Conservation (phyloP, 1,140 invertebrate species). For the Rhagoletis pomonella region DNA sequence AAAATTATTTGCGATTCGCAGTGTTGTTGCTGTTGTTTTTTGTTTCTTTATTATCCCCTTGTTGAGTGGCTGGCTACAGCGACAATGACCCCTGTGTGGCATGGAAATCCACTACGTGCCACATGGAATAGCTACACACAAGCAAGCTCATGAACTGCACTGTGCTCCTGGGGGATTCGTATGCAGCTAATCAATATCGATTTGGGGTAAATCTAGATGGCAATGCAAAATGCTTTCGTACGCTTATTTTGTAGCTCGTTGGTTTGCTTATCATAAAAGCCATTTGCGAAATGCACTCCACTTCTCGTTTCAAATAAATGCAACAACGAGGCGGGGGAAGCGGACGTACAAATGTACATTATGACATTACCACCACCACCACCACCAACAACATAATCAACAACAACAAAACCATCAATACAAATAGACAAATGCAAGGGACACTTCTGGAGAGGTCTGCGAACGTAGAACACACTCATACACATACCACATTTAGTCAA, state of each 20-base stretch:
- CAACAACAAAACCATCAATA: not conserved
- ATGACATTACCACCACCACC: not conserved
- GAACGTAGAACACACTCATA: too few relatives aligned
- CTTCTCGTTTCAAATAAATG: not conserved
- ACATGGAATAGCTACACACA: not conserved
- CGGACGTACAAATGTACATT: not conserved
- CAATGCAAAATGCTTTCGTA: not conserved
- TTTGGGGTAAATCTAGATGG: conserved; percentile 43
- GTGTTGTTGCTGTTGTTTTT: not conserved
- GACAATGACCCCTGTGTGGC: conserved; percentile 41
- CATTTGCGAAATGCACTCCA: conserved; percentile 46
- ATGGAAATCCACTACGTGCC: conserved; percentile 43
- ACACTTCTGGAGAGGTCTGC: not conserved
- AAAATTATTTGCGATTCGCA: conserved; percentile 29
- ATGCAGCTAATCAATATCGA: conserved; percentile 51
- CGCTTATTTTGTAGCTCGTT: conserved; percentile 11
- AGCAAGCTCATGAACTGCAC: not conserved
- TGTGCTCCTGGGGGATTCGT: conserved; percentile 14
- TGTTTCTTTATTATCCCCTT: conserved; percentile 11
- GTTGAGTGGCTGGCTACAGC: not conserved
- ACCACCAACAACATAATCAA: not conserved
- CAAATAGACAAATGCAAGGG: not conserved
- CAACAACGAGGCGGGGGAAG: not conserved
- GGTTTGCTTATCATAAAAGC: conserved; percentile 46
- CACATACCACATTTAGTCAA: too few relatives aligned